Evolutionary conservation across 2,888 invertebrate species (phyloP).

Genomic region (Eristalis pertinax): DNA sequence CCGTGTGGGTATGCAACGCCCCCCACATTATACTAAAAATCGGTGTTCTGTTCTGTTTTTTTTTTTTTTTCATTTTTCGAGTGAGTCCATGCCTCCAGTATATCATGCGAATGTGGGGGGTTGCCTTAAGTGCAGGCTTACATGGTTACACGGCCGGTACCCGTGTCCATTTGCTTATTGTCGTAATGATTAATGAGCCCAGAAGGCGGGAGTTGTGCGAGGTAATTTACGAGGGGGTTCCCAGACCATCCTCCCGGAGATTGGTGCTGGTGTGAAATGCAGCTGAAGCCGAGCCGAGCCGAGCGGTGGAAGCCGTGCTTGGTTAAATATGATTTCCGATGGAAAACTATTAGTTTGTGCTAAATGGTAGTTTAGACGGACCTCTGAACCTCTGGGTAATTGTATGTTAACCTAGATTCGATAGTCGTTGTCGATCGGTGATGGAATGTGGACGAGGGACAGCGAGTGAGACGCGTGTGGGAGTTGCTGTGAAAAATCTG

Average conservation of each 20-base stretch:
- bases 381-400: constrained; percentile 5
- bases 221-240: constrained; percentile 25
- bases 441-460: neutral
- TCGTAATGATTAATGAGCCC: constrained; percentile 64
- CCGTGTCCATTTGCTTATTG: constrained; percentile 60
- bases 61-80: neutral
- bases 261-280: neutral
- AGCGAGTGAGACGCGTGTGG: neutral
- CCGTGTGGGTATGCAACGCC: constrained; percentile 40
- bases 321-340: neutral
- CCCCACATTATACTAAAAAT: constrained; percentile 64
- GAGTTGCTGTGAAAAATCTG: neutral
- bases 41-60: constrained; percentile 23
- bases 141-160: constrained; percentile 47
- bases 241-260: constrained; percentile 9
- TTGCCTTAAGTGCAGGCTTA: constrained; percentile 51
- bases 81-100: constrained; percentile 8
- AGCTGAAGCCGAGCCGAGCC: neutral
- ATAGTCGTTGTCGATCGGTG: neutral
- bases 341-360: constrained; percentile 25
- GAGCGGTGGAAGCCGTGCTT: neutral
- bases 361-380: constrained; percentile 20
- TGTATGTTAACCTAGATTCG: constrained; percentile 3
- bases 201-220: constrained; percentile 34
- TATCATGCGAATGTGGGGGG: constrained; percentile 59